Evolutionary conservation across 37 sponge, comb jelly and placozoan genomes (phyloP), one percentile per base, ranked within the genome.

Genomic region (Aphrocallistes beatrix): DNA sequence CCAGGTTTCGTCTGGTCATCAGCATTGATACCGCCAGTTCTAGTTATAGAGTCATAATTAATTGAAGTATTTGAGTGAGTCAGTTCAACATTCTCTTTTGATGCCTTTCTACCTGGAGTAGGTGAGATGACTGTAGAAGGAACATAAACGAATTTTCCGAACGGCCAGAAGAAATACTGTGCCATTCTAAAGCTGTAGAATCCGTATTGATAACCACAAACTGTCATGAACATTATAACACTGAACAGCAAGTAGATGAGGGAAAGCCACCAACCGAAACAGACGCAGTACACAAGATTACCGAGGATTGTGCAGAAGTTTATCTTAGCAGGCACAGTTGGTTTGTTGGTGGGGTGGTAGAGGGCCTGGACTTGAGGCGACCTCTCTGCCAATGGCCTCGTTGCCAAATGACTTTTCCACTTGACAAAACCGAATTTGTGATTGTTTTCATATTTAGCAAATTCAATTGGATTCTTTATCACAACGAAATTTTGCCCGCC

Each of bases 201-300:
- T 36, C 86, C 86, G 75, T 86, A 82, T 3, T 37, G 86, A 37
- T 36, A 82, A 6, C 86, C 86, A 21, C 51, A 37, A 86, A 86
- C 36, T 32, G 86, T 86, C 17, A 83, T 36, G 23, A 81, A 81
- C 40, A 86, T 38, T 28, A 86, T 17, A 19, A 81, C 17, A 17
- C 39, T 82, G 23, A 37, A 8, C 36, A 86, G 16, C 13, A 86
- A 34, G 30, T 86, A 86, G 81, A 37, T 36, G 9, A 84, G 25
- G 30, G 81, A 17, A 17, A 82, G 38, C 86, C 86, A 86, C 86
- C 86, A 86, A 3, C 86, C 86, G 83, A 83, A 86, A 36, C 83
- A 36, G 36, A 86, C 3, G 81, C 51, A 38, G 81, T 86, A 86
- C 1, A 82, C 17, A 13, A 86, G 6, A 34, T 86, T 86, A 8